Conservation (phyloP, 2,888 invertebrate genomes). For the Acronicta psi region DNA sequence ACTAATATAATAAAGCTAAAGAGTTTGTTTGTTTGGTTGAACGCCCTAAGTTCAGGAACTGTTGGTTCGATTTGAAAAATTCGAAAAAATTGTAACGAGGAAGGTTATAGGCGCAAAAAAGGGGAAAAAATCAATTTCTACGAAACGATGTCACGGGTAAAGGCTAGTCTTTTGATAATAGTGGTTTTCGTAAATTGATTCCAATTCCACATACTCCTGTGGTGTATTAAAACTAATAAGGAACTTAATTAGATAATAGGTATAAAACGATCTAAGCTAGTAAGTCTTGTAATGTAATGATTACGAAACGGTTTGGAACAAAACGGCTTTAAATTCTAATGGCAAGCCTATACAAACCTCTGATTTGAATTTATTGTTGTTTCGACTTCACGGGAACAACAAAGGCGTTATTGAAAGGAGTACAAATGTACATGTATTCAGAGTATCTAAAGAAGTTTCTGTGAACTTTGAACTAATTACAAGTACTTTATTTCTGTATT, state of each 20-base stretch:
- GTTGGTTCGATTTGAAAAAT: no score
- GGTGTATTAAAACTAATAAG: not conserved
- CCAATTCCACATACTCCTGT: no score
- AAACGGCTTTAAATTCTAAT: constrained; percentile 26
- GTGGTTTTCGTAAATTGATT: no score
- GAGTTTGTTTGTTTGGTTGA: no score
- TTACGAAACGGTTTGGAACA: constrained; percentile 32
- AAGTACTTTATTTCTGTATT: not conserved
- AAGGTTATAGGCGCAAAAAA: no score
- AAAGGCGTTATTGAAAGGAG: constrained; percentile 15
- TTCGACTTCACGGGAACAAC: constrained; percentile 22
- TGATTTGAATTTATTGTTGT: constrained; percentile 44
- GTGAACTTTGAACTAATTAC: not conserved
- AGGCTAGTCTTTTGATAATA: no score
- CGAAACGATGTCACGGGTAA: no score
- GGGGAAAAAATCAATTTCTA: no score
- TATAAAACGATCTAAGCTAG: constrained; percentile 2
- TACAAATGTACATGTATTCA: constrained; percentile 1
- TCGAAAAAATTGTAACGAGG: no score
- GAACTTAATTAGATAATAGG: constrained; percentile 7
- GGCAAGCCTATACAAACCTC: constrained; percentile 20
- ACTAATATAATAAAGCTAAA: no score
- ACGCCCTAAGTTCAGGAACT: no score
- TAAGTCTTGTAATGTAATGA: constrained; percentile 14
- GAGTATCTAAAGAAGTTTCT: constrained; percentile 1